Percentiles rank a stretch among this genome's conserved stretches.
Evolutionary conservation across 1,140 invertebrate genomes (phyloP).

Genomic region (Conus betulinus): DNA sequence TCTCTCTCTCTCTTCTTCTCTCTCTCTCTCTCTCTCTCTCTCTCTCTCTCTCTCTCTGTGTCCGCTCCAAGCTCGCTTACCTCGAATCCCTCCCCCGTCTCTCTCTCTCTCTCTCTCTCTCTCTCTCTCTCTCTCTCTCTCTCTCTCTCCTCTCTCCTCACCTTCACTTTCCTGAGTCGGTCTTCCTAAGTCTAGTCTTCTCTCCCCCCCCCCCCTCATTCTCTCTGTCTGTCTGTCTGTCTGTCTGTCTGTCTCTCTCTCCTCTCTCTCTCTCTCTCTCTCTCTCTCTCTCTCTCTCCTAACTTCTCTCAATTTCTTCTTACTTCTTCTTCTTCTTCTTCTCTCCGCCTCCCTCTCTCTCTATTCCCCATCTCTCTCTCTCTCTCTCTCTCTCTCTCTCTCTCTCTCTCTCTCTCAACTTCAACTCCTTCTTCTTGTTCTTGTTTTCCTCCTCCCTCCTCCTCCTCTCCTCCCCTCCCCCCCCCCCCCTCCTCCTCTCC

Average conservation of each 20-base stretch:
- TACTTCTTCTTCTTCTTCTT: neutral
- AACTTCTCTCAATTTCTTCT: neutral
- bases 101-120: neutral
- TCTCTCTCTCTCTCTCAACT: neutral
- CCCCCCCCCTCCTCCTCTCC: neutral
- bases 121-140: constrained; percentile 1
- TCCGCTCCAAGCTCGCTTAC: too few species aligned
- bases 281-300: neutral
- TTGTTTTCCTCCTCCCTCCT: neutral
- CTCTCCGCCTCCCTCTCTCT: neutral
- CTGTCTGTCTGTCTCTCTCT: neutral
- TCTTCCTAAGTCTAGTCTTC: neutral
- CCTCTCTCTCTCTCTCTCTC: neutral
- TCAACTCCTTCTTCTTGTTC: neutral
- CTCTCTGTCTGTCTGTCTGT: neutral
- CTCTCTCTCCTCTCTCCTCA: neutral
- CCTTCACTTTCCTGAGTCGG: neutral
- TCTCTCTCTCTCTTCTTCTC: constrained; percentile 7
- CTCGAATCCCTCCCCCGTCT: neutral
- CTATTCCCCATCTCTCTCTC: neutral
- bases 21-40: constrained; percentile 29
- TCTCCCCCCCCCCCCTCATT: neutral
- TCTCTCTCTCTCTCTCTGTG: constrained; percentile 4
- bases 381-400: neutral
- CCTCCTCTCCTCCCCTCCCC: too few species aligned